Percentiles rank a stretch among this genome's conserved stretches.
Evolutionary conservation across 2,797 vertebrate species (phyloP).

Genomic region (Sternarchorhynchus goeldii): DNA sequence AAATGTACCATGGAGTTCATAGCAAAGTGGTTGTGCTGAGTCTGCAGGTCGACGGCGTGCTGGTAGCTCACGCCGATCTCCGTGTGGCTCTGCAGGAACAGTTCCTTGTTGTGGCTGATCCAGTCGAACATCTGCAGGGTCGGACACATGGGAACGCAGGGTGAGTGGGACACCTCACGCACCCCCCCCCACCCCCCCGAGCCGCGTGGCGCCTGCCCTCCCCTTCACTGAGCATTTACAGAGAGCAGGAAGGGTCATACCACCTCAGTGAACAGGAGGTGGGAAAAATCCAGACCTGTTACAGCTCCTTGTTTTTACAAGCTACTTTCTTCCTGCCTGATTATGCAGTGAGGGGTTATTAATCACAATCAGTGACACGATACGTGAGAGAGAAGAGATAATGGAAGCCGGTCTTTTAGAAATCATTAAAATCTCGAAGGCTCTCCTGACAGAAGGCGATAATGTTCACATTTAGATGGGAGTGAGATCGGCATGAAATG

Average conservation of each 20-base stretch:
- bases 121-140: slow-evolving; percentile 94
- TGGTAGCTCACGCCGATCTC: slow-evolving; percentile 96
- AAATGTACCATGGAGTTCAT: slow-evolving; percentile 97
- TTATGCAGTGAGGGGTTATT: background rate
- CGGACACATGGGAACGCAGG: slow-evolving; percentile 17
- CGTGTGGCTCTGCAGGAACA: slow-evolving; percentile 96
- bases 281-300: slow-evolving; percentile 10
- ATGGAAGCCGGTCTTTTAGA: background rate
- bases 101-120: slow-evolving; percentile 99
- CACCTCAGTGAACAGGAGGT: slow-evolving; percentile 4
- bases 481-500: background rate
- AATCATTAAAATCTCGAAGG: background rate
- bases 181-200: background rate
- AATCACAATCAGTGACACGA: background rate
- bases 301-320: slow-evolving; percentile 7
- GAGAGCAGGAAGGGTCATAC: background rate
- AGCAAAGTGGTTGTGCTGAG: slow-evolving; percentile 97
- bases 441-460: background rate
- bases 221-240: background rate
- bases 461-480: background rate
- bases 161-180: slow-evolving; percentile 4
- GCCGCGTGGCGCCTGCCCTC: background rate
- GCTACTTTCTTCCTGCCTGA: background rate
- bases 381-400: background rate
- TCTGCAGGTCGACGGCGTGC: slow-evolving; percentile 95